phyloP scores from a whole-genome alignment of 2,113 vertebrate genomes.

The Percopsis transmontana region DNA sequence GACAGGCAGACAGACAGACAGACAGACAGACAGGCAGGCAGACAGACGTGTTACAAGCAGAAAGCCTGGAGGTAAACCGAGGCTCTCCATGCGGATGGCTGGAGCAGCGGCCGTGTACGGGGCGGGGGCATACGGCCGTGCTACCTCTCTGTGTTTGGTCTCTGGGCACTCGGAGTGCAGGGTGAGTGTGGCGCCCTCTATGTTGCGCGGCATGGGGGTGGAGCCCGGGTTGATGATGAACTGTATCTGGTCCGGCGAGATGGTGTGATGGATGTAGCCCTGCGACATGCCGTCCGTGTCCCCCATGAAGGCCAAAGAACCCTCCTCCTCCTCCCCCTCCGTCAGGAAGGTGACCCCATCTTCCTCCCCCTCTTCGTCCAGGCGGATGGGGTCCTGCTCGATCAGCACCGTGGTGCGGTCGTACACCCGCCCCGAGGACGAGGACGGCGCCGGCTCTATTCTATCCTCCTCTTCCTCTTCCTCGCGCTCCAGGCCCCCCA shows the following conservation, averaged over 20 bases:
- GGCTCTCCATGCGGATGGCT: too few species aligned
- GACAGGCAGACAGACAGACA: too few species aligned
- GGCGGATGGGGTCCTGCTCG: constrained; percentile 90
- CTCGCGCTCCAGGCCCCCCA: constrained; percentile 79
- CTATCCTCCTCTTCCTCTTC: constrained; percentile 73
- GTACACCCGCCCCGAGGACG: constrained; percentile 87
- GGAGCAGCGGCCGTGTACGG: too few species aligned
- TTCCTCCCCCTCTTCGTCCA: constrained; percentile 84
- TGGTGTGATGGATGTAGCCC: constrained; percentile 98
- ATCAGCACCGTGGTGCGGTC: constrained; percentile 98
- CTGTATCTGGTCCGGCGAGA: constrained; percentile 97
- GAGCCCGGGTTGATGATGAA: constrained; percentile 98
- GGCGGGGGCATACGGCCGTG: too few species aligned
- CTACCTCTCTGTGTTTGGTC: constrained; percentile 94
- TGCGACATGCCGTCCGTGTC: constrained; percentile 96
- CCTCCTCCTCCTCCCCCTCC: constrained; percentile 87
- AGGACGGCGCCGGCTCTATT: constrained; percentile 83
- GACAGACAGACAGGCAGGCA: too few species aligned
- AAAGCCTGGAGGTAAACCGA: background rate
- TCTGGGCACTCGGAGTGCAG: constrained; percentile 97
- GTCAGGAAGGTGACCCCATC: constrained; percentile 89
- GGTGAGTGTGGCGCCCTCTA: constrained; percentile 95
- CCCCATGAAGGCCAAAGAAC: constrained; percentile 86
- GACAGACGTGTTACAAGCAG: background rate
- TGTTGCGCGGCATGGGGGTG: constrained; percentile 97